phyloP scores from a whole-genome alignment of 2,797 vertebrate genomes.

The Taeniopygia guttata region DNA sequence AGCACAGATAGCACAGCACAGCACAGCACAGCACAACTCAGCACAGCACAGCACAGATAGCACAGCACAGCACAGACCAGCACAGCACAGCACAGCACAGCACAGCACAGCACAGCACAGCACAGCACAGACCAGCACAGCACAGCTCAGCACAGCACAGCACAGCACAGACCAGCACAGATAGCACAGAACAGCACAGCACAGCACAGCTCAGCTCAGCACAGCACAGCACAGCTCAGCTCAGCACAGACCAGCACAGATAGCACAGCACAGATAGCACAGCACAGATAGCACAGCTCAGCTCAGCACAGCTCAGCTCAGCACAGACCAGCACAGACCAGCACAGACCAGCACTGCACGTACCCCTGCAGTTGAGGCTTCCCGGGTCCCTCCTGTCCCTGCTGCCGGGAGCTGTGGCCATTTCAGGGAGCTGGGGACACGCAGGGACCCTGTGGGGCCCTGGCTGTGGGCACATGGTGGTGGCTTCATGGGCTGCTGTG shows the following conservation, averaged over 20 bases:
- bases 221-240: neutral
- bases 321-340: accelerated
- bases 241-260: neutral
- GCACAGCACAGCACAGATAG: neutral
- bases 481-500: neutral
- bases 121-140: no score
- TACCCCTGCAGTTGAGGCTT: neutral
- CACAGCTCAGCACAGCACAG: accelerated
- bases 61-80: neutral
- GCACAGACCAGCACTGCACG: neutral
- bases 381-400: neutral
- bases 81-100: no score
- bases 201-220: neutral
- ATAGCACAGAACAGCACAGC: accelerated
- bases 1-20: neutral
- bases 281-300: neutral
- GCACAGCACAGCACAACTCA: neutral
- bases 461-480: accelerated
- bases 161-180: no score
- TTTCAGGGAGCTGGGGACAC: neutral
- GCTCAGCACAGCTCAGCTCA: accelerated
- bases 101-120: no score
- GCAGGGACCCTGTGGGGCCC: no score
- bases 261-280: neutral
- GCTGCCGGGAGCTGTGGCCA: neutral